Evolutionary conservation across 1,140 invertebrate genomes (phyloP), one percentile per base, ranked within the genome.

Genomic region (Portunus trituberculatus): DNA sequence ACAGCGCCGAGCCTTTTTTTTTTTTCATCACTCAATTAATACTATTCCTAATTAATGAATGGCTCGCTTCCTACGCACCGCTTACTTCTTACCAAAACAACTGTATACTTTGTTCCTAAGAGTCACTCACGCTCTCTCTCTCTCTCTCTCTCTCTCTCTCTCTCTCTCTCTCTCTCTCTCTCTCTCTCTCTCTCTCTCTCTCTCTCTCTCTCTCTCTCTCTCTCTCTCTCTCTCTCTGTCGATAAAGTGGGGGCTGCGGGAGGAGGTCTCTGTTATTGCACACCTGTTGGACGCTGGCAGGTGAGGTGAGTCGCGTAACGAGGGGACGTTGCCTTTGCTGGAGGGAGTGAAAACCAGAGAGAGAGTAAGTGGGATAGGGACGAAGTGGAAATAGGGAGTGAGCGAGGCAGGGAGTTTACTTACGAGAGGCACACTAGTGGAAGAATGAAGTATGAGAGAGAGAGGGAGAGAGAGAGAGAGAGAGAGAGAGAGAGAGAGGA

Each of bases 251-350:
- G 16, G 67, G 25, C 25, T 76, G 67, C 67, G 67, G 25, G 67
- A 76, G 67, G 20, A n/a, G 20, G 25, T 76, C 3, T 76, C 67
- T 76, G 67, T 76, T 76, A 76, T 76, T 76, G 16, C 67, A n/a
- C 25, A 76, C 67, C 25, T 76, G 67, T 76, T 76, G 67, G 67
- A 76, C 67, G 25, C 67, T 76, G 67, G 67, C 67, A 76, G 67
- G 67, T 76, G 67, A 76, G 67, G 67, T n/a, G 67, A 76, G 67
- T 76, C 67, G 67, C 67, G 67, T 76, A 76, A 76, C 67, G 67
- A 76, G 67, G 20, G 67, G 20, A 76, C 20, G 67, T 25, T 76
- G 67, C 67, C 67, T 76, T 76, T 76, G 67, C 67, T 25, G 12
- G 67, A n/a, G n/a, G n/a, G 25, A n/a, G 67, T 12, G n/a, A 16